phyloP scores from a whole-genome alignment of 2,888 invertebrate species.

The Dryobotodes eremita region DNA sequence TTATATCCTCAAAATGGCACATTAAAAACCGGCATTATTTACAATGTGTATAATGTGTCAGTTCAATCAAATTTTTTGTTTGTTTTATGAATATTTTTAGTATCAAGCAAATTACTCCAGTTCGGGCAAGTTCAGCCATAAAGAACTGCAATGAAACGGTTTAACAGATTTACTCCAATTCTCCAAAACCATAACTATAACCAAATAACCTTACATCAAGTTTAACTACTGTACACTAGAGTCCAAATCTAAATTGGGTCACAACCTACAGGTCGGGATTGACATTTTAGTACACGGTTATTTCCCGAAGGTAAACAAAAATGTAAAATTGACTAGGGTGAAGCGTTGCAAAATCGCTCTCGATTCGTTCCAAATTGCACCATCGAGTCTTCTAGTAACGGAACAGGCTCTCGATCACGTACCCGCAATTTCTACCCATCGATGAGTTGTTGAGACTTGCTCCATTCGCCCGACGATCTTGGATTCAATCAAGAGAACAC shows the following conservation, averaged over 20 bases:
- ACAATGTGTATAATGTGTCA: not conserved
- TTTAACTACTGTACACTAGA: conserved; percentile 34
- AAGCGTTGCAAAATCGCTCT: conserved; percentile 71
- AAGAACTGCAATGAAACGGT: not conserved
- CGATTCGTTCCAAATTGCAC: conserved; percentile 77
- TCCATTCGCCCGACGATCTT: conserved; percentile 65
- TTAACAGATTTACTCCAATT: conserved; percentile 12
- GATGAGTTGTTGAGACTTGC: conserved; percentile 69
- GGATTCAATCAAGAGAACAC: conserved; percentile 68
- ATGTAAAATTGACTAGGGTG: conserved; percentile 69
- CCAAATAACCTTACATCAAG: conserved; percentile 30
- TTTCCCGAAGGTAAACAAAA: conserved; percentile 69
- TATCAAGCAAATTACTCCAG: not conserved
- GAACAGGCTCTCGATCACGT: conserved; percentile 78
- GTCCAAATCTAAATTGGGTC: conserved; percentile 62
- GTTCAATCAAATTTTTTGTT: not conserved
- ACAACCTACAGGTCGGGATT: conserved; percentile 46
- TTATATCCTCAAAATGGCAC: not conserved
- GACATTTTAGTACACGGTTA: conserved; percentile 57
- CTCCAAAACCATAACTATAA: conserved; percentile 10
- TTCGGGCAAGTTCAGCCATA: not conserved
- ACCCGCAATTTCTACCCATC: conserved; percentile 72
- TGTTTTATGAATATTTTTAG: conserved; percentile 7
- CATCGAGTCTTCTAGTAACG: conserved; percentile 71
- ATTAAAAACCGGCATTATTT: conserved; percentile 3